Conservation (phyloP, 2,113 vertebrate genomes). For the Oreotrochilus melanogaster region DNA sequence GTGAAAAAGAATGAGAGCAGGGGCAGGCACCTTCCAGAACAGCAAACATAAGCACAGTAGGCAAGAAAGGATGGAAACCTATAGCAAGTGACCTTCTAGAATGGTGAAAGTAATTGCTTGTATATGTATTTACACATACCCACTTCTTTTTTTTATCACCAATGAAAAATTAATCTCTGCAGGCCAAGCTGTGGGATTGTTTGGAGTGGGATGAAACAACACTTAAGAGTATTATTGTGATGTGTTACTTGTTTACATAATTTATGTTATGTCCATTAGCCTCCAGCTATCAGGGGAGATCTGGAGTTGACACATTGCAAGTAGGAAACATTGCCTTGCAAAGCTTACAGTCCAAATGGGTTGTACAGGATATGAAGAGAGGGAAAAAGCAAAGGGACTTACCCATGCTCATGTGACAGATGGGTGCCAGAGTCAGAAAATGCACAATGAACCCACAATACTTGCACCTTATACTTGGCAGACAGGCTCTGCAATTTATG, state of each 20-base stretch:
- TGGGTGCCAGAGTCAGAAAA: background rate
- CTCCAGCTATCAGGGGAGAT: background rate
- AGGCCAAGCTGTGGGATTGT: background rate
- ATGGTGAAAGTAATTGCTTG: background rate
- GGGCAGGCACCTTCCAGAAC: background rate
- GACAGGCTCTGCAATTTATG: background rate
- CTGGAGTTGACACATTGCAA: accelerated
- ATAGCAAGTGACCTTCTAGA: background rate
- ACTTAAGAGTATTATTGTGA: background rate
- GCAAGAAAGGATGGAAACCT: background rate
- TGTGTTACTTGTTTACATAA: background rate
- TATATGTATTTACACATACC: background rate
- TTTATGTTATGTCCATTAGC: background rate
- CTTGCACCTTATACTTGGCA: background rate
- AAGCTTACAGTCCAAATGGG: background rate
- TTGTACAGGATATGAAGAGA: background rate
- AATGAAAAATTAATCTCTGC: background rate
- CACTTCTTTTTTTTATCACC: background rate
- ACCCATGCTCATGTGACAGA: background rate
- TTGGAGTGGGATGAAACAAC: background rate
- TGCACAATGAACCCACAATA: background rate
- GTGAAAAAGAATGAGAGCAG: background rate
- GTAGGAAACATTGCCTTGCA: background rate
- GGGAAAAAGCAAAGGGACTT: background rate
- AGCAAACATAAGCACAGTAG: background rate